Evolutionary conservation across 2,888 invertebrate species (phyloP), one percentile per base, ranked within the genome.

Genomic region (Athripsodes cinereus): DNA sequence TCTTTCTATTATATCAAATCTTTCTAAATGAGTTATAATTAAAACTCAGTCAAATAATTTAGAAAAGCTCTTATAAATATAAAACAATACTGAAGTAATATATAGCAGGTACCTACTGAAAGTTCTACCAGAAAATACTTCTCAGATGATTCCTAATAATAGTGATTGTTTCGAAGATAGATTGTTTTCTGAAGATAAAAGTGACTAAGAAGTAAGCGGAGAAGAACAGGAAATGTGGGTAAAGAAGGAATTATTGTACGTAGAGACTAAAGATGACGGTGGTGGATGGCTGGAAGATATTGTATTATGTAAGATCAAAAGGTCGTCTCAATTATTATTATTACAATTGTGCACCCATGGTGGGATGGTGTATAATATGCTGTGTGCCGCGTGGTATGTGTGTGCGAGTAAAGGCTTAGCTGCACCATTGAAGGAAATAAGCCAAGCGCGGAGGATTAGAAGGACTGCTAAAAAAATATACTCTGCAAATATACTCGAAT

Each of bases 141-240:
- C n/a, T n/a, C n/a, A n/a, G n/a, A n/a, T n/a, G n/a, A n/a, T 26
- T 26, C 10, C 26, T 26, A 26, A 6, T 26, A 3, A 26, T 10
- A 26, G 26, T n/a, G 10, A 26, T 26, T 26, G 10, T 26, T 26
- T 10, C 26, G 3, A 26, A 26, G 26, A 26, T 26, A 6, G 3
- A 26, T 26, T 26, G 26, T 26, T 26, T 26, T 26, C 26, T 13
- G 40, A 40, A 40, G 40, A 40, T 40, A 40, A 40, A 40, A 40
- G 40, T 40, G 3, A 3, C n/a, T 40, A 40, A 40, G 40, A 40
- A 40, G 40, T 40, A 13, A 3, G 13, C n/a, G n/a, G 5, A 13
- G 31, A 31, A 31, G 40, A 40, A 40, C 40, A 40, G 40, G 40
- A 40, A 40, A 40, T 40, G 40, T 40, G 40, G 40, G 40, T 40